Evolutionary conservation across 2,888 invertebrate genomes (phyloP).

Genomic region (Hanleya hanleyi): DNA sequence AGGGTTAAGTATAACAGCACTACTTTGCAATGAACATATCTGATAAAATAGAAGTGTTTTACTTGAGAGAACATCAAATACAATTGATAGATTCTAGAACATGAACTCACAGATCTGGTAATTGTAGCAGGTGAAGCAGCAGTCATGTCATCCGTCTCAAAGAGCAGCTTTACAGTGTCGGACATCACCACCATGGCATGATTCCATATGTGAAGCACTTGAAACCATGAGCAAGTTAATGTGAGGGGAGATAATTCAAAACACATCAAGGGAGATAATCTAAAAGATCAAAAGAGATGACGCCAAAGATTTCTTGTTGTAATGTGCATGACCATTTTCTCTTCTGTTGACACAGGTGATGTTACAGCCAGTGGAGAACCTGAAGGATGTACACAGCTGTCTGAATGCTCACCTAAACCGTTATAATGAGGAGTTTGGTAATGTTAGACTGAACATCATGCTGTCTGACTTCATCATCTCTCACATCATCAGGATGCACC

Average conservation of each 20-base stretch:
- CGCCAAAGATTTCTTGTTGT: too few relatives aligned
- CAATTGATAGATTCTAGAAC: too few relatives aligned
- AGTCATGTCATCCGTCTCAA: slow-evolving; percentile 69
- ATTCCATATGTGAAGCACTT: slow-evolving; percentile 69
- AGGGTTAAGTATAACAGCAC: too few relatives aligned
- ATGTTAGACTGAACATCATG: slow-evolving; percentile 68
- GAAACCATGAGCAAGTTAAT: too few relatives aligned
- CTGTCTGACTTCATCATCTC: slow-evolving; percentile 70
- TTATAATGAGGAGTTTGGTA: slow-evolving; percentile 73
- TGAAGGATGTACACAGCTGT: slow-evolving; percentile 66
- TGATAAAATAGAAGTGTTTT: too few relatives aligned
- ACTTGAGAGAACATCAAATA: too few relatives aligned
- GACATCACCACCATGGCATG: slow-evolving; percentile 70
- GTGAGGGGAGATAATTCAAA: too few relatives aligned
- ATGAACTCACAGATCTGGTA: slow-evolving; percentile 69
- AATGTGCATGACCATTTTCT: too few relatives aligned
- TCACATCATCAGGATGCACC: slow-evolving; percentile 70
- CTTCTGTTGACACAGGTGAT: slow-evolving; percentile 65
- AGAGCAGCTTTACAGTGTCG: slow-evolving; percentile 69
- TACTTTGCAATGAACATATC: too few relatives aligned
- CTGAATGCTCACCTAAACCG: slow-evolving; percentile 67
- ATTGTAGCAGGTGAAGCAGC: slow-evolving; percentile 69
- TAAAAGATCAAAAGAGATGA: too few relatives aligned
- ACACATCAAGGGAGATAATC: too few relatives aligned
- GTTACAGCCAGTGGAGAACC: slow-evolving; percentile 65